Base-by-base conservation (phyloP, 1,140 invertebrate genomes). In the Lamellibrachia luymesi region DNA sequence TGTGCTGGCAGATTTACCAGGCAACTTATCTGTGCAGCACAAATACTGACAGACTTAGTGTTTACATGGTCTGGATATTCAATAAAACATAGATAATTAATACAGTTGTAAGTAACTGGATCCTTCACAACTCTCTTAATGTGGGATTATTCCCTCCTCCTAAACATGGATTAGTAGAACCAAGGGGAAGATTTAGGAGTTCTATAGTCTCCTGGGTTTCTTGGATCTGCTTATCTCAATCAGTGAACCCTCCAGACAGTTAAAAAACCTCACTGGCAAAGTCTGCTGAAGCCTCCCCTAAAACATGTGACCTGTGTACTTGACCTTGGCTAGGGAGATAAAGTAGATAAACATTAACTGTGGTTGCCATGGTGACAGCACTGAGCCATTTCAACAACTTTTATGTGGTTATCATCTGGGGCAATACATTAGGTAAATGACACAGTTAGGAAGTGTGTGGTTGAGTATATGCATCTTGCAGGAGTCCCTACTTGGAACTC, bases 1-100 rank as follows among this genome's bases (percentile, higher is more conserved):
- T 80, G 64, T 80, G 64, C 64, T 80, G 64, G 64, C 64, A 80
- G 64, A 80, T 80, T 80, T 80, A 80, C 64, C 64, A 80, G 64
- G 64, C 64, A 22, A 22, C 64, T 80, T 80, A 80, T 80, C 64
- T 80, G 2, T 80, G 64, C 2, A 17, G 5, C 64, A 10, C 8
- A 80, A 80, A 22, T 80, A 80, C 64, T 38, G 25, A 80, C 64
- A 80, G 64, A 22, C 64, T 22, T 80, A 17, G 64, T 80, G 64
- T 8, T 22, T 80, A 80, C 64, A 80, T 22, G 17, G 64, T 80
- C 64, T 80, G 5, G 64, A 10, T 80, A 80, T 22, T 22, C 64
- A 80, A 80, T 80, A 80, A 80, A 80, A 80, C 64, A 80, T 22
- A 80, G 64, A 80, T 80, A 8, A 80, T 22, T 80, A 10, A 80